These are phyloP conservation scores for Pseudoatta argentina DNA, from an alignment of 1,140 invertebrate genomes.

Conservation along the genomic window DNA sequence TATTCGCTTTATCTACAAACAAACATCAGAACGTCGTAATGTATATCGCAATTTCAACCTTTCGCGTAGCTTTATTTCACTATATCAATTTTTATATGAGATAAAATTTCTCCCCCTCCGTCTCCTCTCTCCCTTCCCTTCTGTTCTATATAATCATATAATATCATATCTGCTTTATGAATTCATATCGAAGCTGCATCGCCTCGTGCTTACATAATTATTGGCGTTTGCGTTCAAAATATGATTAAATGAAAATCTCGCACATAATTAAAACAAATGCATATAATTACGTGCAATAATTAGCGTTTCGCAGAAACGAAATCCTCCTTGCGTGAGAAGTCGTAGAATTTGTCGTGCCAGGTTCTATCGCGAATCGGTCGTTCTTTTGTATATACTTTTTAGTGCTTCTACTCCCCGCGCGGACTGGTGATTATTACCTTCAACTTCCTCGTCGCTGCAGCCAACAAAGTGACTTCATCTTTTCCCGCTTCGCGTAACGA, in stretches of 20 bases:
- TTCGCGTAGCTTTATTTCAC: background rate
- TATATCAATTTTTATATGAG: background rate
- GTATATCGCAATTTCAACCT: conserved; percentile 27
- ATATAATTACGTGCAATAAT: background rate
- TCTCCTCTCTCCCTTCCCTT: background rate
- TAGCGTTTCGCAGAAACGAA: background rate
- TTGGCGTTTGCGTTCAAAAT: background rate
- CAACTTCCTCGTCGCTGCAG: conserved; percentile 45
- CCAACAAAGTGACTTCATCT: conserved; percentile 65
- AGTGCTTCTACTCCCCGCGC: background rate
- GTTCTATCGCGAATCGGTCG: background rate
- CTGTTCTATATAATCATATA: background rate
- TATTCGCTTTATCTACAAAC: conserved; percentile 6
- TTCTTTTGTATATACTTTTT: conserved; percentile 34
- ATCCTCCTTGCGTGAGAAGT: conserved; percentile 2
- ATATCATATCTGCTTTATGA: conserved; percentile 20
- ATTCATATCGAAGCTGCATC: background rate
- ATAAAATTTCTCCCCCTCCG: background rate
- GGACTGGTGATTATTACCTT: conserved; percentile 65
- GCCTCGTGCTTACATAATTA: conserved; percentile 28
- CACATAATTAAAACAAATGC: background rate
- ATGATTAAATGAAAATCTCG: conserved; percentile 22
- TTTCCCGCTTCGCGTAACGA: conserved; percentile 54
- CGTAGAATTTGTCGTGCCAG: background rate
- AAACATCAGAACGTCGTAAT: conserved; percentile 12